Evolutionary conservation across 1,140 invertebrate genomes (phyloP), one percentile per base, ranked within the genome.

Genomic region (Physella acuta): DNA sequence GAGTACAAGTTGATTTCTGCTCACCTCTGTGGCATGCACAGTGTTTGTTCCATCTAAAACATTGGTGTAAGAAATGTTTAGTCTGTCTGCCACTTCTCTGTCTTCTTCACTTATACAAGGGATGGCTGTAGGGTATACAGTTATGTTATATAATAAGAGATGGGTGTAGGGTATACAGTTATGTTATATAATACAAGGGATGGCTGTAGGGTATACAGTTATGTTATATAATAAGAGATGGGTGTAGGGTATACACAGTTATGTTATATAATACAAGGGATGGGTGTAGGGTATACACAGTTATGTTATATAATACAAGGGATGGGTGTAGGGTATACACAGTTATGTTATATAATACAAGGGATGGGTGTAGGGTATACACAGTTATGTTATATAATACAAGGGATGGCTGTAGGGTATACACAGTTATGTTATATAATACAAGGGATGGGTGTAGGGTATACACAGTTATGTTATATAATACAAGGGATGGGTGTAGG

Each of bases 1-100:
- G n/a, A n/a, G n/a, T n/a, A n/a, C n/a, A n/a, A n/a, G n/a, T n/a
- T n/a, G n/a, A n/a, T n/a, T n/a, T n/a, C 30, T 60, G 4, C 31
- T 51, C 39, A 79, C 78, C 74, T 79, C 63, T 30, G 75, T 37
- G 20, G 76, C 77, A 26, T 79, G 16, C 24, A 56, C 16, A 66
- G 64, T 60, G 8, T 61, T 26, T 0, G 49, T 52, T 34, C 17
- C 16, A 44, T 74, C 70, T 36, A 78, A 39, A 11, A 78, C 72
- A 20, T 72, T 11, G 14, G 34, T 30, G 34, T 66, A 78, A 20
- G 33, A 16, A 24, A 78, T 26, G 16, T 71, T 61, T 37, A 75
- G 67, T 16, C 36, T 59, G 0, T 76, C 68, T 31, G 78, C 78
- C 26, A 74, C 33, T 14, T 24, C 11, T 52, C 55, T 49, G 33